Evolutionary conservation across 1,140 invertebrate species (phyloP).

Genomic region (Eubasilissa regina): DNA sequence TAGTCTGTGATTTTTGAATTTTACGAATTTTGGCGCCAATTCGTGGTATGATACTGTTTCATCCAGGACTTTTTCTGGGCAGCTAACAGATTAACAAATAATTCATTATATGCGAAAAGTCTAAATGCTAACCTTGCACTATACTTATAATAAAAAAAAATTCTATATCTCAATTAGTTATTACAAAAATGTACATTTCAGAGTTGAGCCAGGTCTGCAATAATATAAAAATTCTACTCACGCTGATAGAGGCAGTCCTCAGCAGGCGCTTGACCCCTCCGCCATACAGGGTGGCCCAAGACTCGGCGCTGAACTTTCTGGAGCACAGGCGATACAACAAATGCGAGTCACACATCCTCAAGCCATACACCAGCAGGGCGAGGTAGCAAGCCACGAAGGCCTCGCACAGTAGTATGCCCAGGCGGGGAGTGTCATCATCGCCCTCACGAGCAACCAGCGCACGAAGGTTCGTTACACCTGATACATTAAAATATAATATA

Average conservation of each 20-base stretch:
- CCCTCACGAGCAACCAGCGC: constrained; percentile 93
- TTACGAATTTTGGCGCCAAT: too few species aligned
- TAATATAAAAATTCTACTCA: too few species aligned
- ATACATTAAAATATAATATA: neutral
- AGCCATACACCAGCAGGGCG: constrained; percentile 92
- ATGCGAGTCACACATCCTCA: constrained; percentile 95
- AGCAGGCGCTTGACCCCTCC: constrained; percentile 94
- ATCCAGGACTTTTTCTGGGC: too few species aligned
- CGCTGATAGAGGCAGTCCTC: constrained; percentile 77
- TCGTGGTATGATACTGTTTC: too few species aligned
- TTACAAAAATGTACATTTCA: too few species aligned
- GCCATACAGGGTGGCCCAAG: constrained; percentile 93
- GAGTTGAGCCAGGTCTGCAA: too few species aligned
- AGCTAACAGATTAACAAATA: too few species aligned
- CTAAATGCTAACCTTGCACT: too few species aligned
- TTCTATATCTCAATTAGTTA: too few species aligned
- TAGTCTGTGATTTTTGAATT: too few species aligned
- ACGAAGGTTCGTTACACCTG: constrained; percentile 90
- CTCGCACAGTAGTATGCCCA: constrained; percentile 94
- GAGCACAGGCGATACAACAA: constrained; percentile 92
- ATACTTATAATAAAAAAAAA: too few species aligned
- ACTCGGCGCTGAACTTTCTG: constrained; percentile 84
- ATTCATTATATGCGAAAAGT: too few species aligned
- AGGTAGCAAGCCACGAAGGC: constrained; percentile 94
- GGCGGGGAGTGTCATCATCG: constrained; percentile 95